A percentile compares a stretch with the other conserved stretches of the same genome.
Evolutionary conservation across 2,113 vertebrate species (phyloP).

Genomic region (Chiloscyllium plagiosum): DNA sequence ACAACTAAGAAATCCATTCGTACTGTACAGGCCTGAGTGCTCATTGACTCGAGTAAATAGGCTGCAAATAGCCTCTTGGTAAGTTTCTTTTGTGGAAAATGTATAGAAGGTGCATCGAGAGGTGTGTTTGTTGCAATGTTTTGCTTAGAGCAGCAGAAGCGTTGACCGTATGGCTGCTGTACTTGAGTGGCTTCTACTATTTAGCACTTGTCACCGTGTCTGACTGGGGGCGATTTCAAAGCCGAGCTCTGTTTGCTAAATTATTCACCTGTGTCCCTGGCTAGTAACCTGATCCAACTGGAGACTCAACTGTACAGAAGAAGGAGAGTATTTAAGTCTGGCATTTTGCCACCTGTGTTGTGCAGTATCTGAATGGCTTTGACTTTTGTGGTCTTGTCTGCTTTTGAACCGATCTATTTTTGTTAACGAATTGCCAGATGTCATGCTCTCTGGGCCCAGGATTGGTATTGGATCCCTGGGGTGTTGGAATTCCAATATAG

Average conservation of each 20-base stretch:
- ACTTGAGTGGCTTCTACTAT: neutral
- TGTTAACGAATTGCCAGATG: neutral
- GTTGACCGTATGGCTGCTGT: neutral
- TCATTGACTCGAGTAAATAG: neutral
- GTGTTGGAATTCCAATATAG: neutral
- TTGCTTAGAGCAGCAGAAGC: neutral
- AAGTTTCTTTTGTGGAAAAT: neutral
- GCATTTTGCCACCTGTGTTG: neutral
- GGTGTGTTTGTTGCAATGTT: neutral
- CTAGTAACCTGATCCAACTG: neutral
- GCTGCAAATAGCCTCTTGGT: too few species aligned
- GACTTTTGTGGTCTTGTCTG: neutral
- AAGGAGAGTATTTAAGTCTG: neutral
- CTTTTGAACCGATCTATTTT: neutral
- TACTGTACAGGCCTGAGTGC: neutral
- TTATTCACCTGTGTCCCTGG: neutral
- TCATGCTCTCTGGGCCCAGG: neutral
- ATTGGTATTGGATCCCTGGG: neutral
- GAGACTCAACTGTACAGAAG: neutral
- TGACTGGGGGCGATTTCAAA: neutral
- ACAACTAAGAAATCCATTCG: neutral
- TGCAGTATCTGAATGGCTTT: conserved; percentile 5
- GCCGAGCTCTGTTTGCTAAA: conserved; percentile 8
- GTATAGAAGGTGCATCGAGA: neutral
- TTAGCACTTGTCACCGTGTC: neutral